Percentiles rank a stretch among this genome's conserved stretches.
phyloP scores from a whole-genome alignment of 2,113 vertebrate species.

The Casuarius casuarius region DNA sequence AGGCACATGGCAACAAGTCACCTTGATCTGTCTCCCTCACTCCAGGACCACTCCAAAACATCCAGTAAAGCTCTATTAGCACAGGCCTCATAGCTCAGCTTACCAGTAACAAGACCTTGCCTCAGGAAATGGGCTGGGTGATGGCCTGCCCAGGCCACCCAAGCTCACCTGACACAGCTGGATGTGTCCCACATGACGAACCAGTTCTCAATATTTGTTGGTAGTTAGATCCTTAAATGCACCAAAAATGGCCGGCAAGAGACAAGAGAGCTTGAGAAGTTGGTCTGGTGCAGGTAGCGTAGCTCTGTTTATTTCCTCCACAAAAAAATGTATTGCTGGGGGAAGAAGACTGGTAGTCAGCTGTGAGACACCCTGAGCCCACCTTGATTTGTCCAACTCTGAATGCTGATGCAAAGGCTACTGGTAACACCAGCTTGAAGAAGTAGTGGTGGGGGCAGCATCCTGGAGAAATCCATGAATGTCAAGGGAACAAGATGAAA shows the following conservation, averaged over 20 bases:
- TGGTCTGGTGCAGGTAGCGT: background rate
- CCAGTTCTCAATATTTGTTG: background rate
- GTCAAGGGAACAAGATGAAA: background rate
- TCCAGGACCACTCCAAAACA: background rate
- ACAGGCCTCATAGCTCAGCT: background rate
- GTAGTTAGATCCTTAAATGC: background rate
- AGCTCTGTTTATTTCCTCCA: background rate
- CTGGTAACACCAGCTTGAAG: background rate
- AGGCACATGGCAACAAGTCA: background rate
- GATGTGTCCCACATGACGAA: accelerated
- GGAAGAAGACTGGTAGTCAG: background rate
- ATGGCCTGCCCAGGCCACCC: background rate
- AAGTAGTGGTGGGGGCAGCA: accelerated
- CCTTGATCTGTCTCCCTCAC: background rate
- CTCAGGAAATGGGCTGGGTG: background rate
- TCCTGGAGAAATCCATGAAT: background rate
- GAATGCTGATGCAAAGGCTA: background rate
- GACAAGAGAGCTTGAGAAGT: background rate
- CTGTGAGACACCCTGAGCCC: background rate
- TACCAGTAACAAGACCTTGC: background rate
- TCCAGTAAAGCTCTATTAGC: background rate
- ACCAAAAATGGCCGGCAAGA: background rate
- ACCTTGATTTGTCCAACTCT: background rate
- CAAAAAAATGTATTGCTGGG: background rate
- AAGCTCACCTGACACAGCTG: background rate